phyloP scores from a whole-genome alignment of 2,113 vertebrate species.

The Actinemys pallida region DNA sequence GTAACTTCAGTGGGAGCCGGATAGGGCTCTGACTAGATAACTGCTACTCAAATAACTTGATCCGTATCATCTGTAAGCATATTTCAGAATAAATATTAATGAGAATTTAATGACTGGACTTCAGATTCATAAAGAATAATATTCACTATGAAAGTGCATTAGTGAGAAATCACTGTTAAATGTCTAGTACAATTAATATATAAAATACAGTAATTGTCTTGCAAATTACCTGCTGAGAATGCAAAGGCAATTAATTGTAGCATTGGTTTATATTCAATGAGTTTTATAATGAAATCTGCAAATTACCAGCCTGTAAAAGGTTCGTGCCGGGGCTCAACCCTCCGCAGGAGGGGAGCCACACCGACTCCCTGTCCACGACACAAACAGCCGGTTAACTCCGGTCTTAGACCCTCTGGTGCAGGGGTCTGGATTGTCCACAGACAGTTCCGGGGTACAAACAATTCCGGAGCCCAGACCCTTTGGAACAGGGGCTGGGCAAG shows the following conservation, averaged over 20 bases:
- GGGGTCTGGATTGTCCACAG: too few species aligned
- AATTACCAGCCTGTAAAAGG: slow-evolving; percentile 45
- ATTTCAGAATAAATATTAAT: background rate
- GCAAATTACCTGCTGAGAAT: slow-evolving; percentile 61
- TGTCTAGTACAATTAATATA: slow-evolving; percentile 49
- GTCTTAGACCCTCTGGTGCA: too few species aligned
- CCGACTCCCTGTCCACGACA: too few species aligned
- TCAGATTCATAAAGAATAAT: slow-evolving; percentile 37
- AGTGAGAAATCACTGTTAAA: slow-evolving; percentile 61
- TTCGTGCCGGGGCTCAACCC: too few species aligned
- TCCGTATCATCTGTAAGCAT: background rate
- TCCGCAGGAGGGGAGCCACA: too few species aligned
- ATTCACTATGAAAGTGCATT: slow-evolving; percentile 53
- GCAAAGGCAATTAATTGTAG: slow-evolving; percentile 46
- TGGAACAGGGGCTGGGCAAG: too few species aligned
- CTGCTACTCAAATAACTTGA: background rate
- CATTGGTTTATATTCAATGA: slow-evolving; percentile 62
- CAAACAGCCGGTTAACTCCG: too few species aligned
- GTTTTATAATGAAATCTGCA: slow-evolving; percentile 76
- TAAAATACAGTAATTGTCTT: slow-evolving; percentile 67
- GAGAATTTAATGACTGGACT: background rate
- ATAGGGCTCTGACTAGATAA: background rate
- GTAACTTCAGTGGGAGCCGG: background rate
- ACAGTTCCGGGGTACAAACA: too few species aligned
- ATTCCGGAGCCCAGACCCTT: too few species aligned